Base-by-base conservation (phyloP, 1,140 invertebrate genomes). In the Drosophila punjabiensis region DNA sequence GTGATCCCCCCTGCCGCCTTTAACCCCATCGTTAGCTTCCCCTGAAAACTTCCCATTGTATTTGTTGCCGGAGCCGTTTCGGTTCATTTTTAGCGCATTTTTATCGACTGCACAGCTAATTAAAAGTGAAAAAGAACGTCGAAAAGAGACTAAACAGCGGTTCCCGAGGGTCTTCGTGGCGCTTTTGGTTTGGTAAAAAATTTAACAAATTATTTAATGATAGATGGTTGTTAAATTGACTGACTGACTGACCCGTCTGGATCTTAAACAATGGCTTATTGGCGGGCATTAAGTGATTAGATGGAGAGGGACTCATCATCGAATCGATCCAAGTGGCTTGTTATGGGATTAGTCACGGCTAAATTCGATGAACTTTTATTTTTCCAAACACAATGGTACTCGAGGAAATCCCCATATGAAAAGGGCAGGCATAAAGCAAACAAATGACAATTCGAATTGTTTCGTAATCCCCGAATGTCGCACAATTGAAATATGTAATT, bases 141-240 rank as follows among this genome's bases (percentile, higher is more conserved):
- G 45, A 53, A 30, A 45, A 47, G 35, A 45, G 60, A 41, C 63
- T 37, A 37, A 43, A 41, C 45, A 30, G 69, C 37, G 47, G 50
- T 41, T 78, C 82, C 77, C 61, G 32, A 65, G 83, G 81, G 82
- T 65, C 66, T 68, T 60, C 62, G 55, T 79, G 86, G 86, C 86
- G 86, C 86, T 86, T 74, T 89, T 78, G 63, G 79, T 69, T 77
- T 73, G 24, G 37, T 30, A 50, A 82, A 87, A 89, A 58, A 89
- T 82, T 89, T 74, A 89, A 86, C 86, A 89, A 89, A 89, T 89
- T 89, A 89, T 89, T 90, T 89, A 89, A 89, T 89, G 86, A 89
- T 89, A 89, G 86, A 89, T 89, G 86, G 82, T 55, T 90, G 64
- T 80, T 82, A 86, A 89, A 86, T 90, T 86, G 85, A 74, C 68